These are phyloP conservation scores for Heliconius himera DNA, from an alignment of 1,140 invertebrate species.

Conservation along the genomic window DNA sequence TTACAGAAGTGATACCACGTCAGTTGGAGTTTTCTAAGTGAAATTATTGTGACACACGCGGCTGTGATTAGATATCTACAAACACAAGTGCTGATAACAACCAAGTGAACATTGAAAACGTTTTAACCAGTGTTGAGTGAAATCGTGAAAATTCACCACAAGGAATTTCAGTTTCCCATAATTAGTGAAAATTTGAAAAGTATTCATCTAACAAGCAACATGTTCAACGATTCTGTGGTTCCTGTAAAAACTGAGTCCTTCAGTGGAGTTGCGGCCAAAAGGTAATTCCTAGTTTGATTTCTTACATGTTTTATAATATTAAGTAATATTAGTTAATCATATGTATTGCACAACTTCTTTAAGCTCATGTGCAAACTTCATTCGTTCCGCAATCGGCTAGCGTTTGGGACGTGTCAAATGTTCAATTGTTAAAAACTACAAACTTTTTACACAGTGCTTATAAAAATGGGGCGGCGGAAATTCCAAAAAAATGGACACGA, in stretches of 20 bases:
- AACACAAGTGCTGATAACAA: slow-evolving; percentile 41
- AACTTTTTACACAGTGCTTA: neutral
- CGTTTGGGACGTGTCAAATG: neutral
- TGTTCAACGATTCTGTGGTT: slow-evolving; percentile 72
- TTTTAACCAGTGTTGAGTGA: slow-evolving; percentile 44
- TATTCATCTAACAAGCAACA: slow-evolving; percentile 63
- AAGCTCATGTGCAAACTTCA: neutral
- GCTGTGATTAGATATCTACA: slow-evolving; percentile 18
- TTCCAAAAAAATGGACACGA: neutral
- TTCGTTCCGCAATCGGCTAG: neutral
- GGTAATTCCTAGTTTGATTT: slow-evolving; percentile 49
- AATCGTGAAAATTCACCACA: slow-evolving; percentile 64
- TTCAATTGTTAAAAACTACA: neutral
- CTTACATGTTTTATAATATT: slow-evolving; percentile 8
- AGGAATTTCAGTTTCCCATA: slow-evolving; percentile 50
- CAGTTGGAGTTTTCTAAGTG: slow-evolving; percentile 48
- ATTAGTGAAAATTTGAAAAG: slow-evolving; percentile 73
- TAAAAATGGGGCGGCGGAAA: neutral
- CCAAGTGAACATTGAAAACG: slow-evolving; percentile 27
- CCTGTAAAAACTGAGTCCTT: slow-evolving; percentile 71
- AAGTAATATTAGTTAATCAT: neutral
- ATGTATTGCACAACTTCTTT: slow-evolving; percentile 26
- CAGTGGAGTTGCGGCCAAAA: slow-evolving; percentile 72
- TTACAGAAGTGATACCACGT: slow-evolving; percentile 50
- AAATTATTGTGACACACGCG: slow-evolving; percentile 77